A percentile compares a stretch with the other conserved stretches of the same genome.
Conservation (phyloP, 1,140 invertebrate genomes). For the Pararge aegeria region DNA sequence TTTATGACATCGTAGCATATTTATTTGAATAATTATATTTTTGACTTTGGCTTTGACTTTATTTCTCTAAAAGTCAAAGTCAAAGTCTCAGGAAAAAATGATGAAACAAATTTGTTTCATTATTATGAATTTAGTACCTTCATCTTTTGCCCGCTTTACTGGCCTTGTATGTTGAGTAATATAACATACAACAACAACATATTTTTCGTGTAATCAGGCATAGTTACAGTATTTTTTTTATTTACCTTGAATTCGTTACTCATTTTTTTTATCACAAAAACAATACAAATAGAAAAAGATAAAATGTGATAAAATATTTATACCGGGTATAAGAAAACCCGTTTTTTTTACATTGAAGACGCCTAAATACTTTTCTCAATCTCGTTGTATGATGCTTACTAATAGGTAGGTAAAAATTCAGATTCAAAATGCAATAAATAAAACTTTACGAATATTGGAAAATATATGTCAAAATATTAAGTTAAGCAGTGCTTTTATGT, state of each 20-base stretch:
- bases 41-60: no score
- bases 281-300: neutral
- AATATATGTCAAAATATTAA: no score
- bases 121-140: no score
- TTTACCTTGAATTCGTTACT: conserved; percentile 7
- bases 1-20: no score
- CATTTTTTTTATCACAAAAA: conserved; percentile 6
- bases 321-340: neutral
- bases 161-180: no score
- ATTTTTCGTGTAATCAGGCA: conserved; percentile 5
- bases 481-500: no score
- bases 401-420: neutral
- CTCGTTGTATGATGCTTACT: conserved; percentile 5
- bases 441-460: neutral
- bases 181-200: neutral
- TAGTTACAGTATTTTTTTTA: neutral
- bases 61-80: no score
- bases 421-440: neutral
- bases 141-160: no score
- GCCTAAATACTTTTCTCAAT: neutral
- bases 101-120: no score
- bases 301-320: neutral
- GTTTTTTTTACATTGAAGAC: neutral
- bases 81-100: no score
- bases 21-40: no score